A percentile compares a stretch with the other conserved stretches of the same genome.
These are phyloP conservation scores for Myrmecophaga tridactyla DNA, from an alignment of 2,113 vertebrate species.

Conservation along the genomic window DNA sequence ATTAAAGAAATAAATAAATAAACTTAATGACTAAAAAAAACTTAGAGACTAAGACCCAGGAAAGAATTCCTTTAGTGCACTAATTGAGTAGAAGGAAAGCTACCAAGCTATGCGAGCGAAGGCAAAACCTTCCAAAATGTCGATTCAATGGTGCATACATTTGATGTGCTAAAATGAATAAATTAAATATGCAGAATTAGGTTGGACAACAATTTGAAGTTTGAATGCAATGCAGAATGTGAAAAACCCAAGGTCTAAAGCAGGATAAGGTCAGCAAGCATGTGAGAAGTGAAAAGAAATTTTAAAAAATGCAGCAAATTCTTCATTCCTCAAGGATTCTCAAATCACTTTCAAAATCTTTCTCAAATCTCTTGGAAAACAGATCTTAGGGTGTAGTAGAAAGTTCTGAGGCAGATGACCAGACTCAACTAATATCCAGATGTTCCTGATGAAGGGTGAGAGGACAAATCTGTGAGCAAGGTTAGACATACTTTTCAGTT, in stretches of 20 bases:
- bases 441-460: not conserved
- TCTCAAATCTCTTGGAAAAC: not conserved
- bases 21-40: too few relatives aligned
- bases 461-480: not conserved
- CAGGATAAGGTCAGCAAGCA: not conserved
- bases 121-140: not conserved
- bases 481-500: not conserved
- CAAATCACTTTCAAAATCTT: not conserved
- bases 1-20: too few relatives aligned
- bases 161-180: not conserved
- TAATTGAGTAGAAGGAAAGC: not conserved
- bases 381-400: not conserved
- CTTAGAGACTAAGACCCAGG: not conserved
- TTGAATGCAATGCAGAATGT: not conserved
- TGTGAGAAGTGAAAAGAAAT: not conserved
- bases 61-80: not conserved
- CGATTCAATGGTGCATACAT: not conserved
- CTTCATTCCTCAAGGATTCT: not conserved
- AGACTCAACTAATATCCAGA: accelerated
- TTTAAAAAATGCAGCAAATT: not conserved
- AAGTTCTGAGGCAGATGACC: not conserved
- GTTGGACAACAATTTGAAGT: not conserved
- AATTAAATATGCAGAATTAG: not conserved
- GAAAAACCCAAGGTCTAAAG: not conserved
- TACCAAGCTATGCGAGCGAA: not conserved